phyloP scores from a whole-genome alignment of 2,113 vertebrate genomes.

The Theropithecus gelada region DNA sequence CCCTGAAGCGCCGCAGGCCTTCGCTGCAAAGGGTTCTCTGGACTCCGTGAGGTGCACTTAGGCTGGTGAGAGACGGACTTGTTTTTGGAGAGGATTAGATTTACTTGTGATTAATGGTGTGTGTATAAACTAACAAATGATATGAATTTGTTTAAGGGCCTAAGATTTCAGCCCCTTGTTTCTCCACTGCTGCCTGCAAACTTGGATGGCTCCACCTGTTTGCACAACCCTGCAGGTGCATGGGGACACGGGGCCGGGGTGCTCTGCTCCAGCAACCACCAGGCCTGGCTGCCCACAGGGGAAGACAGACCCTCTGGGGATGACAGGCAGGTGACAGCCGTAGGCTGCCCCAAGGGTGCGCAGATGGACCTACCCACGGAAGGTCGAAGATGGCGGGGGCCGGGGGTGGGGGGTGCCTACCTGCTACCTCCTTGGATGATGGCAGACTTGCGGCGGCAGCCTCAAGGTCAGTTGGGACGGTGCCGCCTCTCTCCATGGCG shows the following conservation, averaged over 20 bases:
- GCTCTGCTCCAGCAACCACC: background rate
- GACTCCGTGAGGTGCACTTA: slow-evolving; percentile 54
- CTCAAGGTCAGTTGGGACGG: slow-evolving; percentile 73
- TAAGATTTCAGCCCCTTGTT: slow-evolving; percentile 69
- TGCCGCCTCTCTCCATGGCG: slow-evolving; percentile 85
- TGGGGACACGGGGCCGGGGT: background rate
- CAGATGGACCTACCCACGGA: background rate
- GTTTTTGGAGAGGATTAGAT: slow-evolving; percentile 68
- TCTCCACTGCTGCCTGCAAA: slow-evolving; percentile 61
- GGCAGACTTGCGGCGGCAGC: slow-evolving; percentile 83
- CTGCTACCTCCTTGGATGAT: slow-evolving; percentile 91
- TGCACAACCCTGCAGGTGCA: background rate
- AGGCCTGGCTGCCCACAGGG: accelerated
- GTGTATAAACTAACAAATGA: slow-evolving; percentile 75
- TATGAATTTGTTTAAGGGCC: slow-evolving; percentile 76
- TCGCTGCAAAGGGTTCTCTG: background rate
- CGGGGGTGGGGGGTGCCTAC: slow-evolving; percentile 79
- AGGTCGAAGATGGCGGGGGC: background rate
- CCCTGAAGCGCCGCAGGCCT: background rate
- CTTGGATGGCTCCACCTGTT: slow-evolving; percentile 60
- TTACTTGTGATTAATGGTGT: slow-evolving; percentile 77
- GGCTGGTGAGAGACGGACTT: slow-evolving; percentile 70
- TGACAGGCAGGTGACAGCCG: background rate
- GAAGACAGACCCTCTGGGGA: background rate
- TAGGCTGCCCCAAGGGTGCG: background rate